Base-by-base conservation (phyloP, 2,888 invertebrate genomes). In the Lordiphosa andalusiaca region DNA sequence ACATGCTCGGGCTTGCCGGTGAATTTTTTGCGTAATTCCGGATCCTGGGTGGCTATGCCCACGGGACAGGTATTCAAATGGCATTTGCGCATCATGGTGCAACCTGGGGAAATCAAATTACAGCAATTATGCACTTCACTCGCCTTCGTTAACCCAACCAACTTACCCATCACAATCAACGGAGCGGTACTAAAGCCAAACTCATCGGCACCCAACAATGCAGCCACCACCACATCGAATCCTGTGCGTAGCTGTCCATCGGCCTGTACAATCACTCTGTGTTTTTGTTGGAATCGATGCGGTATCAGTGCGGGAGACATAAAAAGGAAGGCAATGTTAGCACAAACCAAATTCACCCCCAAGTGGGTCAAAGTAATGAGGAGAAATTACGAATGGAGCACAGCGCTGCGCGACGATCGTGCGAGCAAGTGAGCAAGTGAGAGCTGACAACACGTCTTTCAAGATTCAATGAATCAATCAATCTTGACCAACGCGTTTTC, bases 31-130 rank as follows among this genome's bases (percentile, higher is more conserved):
- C 99, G 92, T 47, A 99, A 91, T 10, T 95, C 92, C 0, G 99
- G 99, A 91, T 99, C 99, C 90, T 99, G 99, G 0, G 99, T 99
- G 1, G 99, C 99, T 85, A 99, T 96, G 64, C 99, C 99, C 61
- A 99, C 99, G 0, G 99, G 99, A 74, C 99, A 99, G 6, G 99
- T 99, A 90, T 99, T 99, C 77, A 99, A 91, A 89, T 99, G 99
- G 86, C 99, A 99, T 89, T 99, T 99, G 57, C 99, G 92, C 99
- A 99, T 99, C 99, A 99, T 99, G 0, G 98, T 99, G 87, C 99
- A 99, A 3, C 99, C 92, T 85, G n/a, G 0, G 4, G 0, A 54
- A 7, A n/a, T 6, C 7, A 40, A 35, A 2, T 13, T 1, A 2
- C 6, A 25, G 2, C 2, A 12, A 3, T 4, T 6, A 13, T 4